Evolutionary conservation across 2,888 invertebrate species (phyloP).

Genomic region (Taphrorychus bicolor): DNA sequence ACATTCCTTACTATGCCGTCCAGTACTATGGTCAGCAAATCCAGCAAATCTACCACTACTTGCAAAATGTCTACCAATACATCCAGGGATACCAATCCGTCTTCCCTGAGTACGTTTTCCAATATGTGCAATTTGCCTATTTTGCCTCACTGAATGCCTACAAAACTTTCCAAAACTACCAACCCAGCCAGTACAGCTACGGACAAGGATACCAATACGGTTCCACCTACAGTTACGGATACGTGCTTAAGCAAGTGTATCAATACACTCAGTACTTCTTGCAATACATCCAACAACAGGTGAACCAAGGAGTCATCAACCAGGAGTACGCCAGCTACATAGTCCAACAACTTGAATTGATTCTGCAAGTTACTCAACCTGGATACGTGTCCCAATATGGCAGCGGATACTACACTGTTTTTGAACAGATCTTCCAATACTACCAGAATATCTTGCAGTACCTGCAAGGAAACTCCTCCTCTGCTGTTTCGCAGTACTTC

Average conservation of each 20-base stretch:
- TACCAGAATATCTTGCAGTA: constrained; percentile 10
- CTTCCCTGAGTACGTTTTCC: constrained; percentile 10
- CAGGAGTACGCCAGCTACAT: constrained; percentile 1
- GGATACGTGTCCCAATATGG: neutral
- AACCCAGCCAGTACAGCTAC: neutral
- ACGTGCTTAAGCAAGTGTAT: neutral
- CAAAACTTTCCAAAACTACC: constrained; percentile 8
- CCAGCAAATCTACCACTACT: constrained; percentile 24
- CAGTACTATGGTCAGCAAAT: constrained; percentile 20
- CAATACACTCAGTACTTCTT: constrained; percentile 9
- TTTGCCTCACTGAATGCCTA: constrained; percentile 16
- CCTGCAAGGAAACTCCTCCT: neutral
- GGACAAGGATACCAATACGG: neutral
- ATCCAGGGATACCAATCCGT: constrained; percentile 10
- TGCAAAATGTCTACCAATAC: constrained; percentile 23
- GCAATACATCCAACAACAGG: constrained; percentile 14
- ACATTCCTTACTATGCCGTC: constrained; percentile 27
- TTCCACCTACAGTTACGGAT: neutral
- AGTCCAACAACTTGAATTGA: constrained; percentile 10
- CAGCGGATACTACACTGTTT: constrained; percentile 7
- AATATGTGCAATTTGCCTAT: constrained; percentile 22
- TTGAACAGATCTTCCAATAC: constrained; percentile 8
- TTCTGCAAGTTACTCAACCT: neutral
- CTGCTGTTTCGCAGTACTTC: constrained; percentile 1
- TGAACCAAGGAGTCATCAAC: neutral